Evolutionary conservation across 2,797 vertebrate species (phyloP).

Genomic region (Rhyacichthys aspro): DNA sequence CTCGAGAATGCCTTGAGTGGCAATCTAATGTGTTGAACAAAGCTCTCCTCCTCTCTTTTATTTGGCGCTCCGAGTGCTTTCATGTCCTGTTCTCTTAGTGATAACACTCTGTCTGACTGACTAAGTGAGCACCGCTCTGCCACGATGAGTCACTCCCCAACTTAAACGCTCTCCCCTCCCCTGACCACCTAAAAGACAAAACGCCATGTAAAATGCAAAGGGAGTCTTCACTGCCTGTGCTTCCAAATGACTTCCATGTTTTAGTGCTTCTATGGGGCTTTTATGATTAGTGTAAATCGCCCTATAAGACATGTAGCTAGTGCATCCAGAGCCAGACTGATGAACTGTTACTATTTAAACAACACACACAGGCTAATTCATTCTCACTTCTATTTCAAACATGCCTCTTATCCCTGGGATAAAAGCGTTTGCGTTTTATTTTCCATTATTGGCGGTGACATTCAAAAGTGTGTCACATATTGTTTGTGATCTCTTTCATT

Average conservation of each 20-base stretch:
- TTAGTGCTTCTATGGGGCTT: no score
- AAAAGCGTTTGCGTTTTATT: slow-evolving; percentile 8
- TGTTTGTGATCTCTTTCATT: slow-evolving; percentile 38
- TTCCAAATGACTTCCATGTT: not conserved
- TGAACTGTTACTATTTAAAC: not conserved
- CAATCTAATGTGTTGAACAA: slow-evolving; percentile 76
- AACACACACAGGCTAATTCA: not conserved
- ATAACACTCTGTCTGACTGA: slow-evolving; percentile 63
- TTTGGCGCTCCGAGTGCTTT: slow-evolving; percentile 72
- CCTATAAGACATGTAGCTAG: slow-evolving; percentile 6
- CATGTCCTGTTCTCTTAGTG: slow-evolving; percentile 66
- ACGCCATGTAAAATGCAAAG: slow-evolving; percentile 14
- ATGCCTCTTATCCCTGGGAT: not conserved
- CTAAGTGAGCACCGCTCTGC: slow-evolving; percentile 43
- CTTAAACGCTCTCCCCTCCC: slow-evolving; percentile 33
- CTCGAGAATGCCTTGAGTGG: slow-evolving; percentile 80
- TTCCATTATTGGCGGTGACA: slow-evolving; percentile 27
- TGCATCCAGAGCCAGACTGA: not conserved
- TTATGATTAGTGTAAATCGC: not conserved
- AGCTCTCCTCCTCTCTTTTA: slow-evolving; percentile 73
- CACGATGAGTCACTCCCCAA: slow-evolving; percentile 41
- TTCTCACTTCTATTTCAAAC: not conserved
- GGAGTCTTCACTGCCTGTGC: slow-evolving; percentile 9
- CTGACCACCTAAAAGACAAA: slow-evolving; percentile 46
- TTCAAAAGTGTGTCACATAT: slow-evolving; percentile 33